Base-by-base conservation (phyloP, 2,797 vertebrate genomes). In the Ptychobarbus kaznakovi region DNA sequence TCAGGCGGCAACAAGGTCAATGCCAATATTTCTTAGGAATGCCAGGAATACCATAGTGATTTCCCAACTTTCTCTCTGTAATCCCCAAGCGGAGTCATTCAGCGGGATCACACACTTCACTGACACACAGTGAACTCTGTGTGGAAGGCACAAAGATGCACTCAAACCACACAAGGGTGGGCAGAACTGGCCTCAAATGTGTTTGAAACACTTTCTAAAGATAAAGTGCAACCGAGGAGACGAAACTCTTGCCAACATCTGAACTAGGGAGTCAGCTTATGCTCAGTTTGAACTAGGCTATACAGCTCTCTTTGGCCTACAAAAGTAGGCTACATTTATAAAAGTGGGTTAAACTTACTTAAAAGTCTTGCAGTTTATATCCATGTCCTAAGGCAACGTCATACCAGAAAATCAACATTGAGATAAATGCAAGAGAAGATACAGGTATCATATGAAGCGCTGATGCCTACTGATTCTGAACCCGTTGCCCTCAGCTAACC, bases 111-210 rank as follows among this genome's bases (percentile, higher is more conserved):
- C 80, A 22, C 84, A 87, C 81, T 78, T 81, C 74, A 87, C 69
- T 28, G 88, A 77, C 70, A 83, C 91, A 91, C 92, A 89, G 82
- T 87, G 87, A 88, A 80, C 87, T 93, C 92, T 81, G 91, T 92
- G 65, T 81, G 9, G 51, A 86, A 86, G 85, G 80, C 58, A 89
- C 51, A 78, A 68, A 82, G 81, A 77, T 61, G 38, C 51, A 66
- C 6, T 77, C 73, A 76, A 76, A 49, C 70, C 58, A 83, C 81
- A 83, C 38, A 61, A 70, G 32, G 22, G 69, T 72, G 51, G 16
- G 42, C 25, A 20, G 51, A 72, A 56, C 25, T 76, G 84, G 25
- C 49, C 53, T 82, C 1, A 4, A 63, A 61, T 73, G 68, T 22
- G 53, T 73, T 74, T 46, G 18, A 63, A 82, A 82, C 69, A 32